Evolutionary conservation across 2,113 vertebrate genomes (phyloP), one percentile per base, ranked within the genome.

Genomic region (Hemiscyllium ocellatum): DNA sequence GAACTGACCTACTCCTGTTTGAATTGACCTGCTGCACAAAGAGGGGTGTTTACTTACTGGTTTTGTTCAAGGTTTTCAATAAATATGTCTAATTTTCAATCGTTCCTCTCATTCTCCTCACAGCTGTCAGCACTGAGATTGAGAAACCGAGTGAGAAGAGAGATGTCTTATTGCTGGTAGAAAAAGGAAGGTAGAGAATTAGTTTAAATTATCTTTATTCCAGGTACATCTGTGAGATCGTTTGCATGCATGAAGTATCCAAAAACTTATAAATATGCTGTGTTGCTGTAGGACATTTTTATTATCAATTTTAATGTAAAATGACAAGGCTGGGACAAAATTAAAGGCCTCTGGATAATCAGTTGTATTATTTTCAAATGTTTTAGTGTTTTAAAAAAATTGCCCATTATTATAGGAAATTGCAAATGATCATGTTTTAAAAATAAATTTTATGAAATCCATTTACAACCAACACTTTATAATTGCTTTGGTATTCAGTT

Each of bases 151-250:
- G 98, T 76, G 98, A 99, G 96, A 99, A 98, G 97, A 97, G 98
- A 96, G 98, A 98, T 22, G 97, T 99, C 95, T 97, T 99, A 96
- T 97, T 99, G 78, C 98, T 99, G 13, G 99, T 99, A 96, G 98
- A 99, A 96, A 98, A 98, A 96, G 98, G 99, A 97, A 99, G 99
- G 99, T 99, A 98, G 96, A 96, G 96, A 76, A 96, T 66, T 56
- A 76, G 29, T 69, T 90, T 90, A 90, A 61, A n/a, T 61, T 61
- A 56, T 95, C 26, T 17, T 95, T 95, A 95, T 66, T 95, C 19
- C 24, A 37, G 70, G 0, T 22, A 83, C 17, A 42, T 37, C 37
- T 20, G 37, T 22, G 37, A 83, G 37, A 6, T 0, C 42, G 20
- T 42, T 83, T 83, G 78, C 80, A 83, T 47, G n/a, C 6, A 83